A percentile compares a stretch with the other conserved stretches of the same genome.
Evolutionary conservation across 2,113 vertebrate species (phyloP).

Genomic region (Piaya cayana): DNA sequence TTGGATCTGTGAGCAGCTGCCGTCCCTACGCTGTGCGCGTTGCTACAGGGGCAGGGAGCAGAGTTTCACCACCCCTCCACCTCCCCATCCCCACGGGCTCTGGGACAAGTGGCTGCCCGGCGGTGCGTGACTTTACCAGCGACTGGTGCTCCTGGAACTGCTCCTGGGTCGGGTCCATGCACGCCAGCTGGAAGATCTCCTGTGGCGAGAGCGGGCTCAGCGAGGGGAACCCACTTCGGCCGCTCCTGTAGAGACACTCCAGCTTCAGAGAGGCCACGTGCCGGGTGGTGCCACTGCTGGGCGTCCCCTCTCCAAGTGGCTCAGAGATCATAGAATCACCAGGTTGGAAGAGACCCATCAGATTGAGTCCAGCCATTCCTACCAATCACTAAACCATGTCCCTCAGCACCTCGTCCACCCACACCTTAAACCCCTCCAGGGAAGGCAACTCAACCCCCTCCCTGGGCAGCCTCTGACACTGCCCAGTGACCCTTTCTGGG

Average conservation of each 20-base stretch:
- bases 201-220: constrained; percentile 92
- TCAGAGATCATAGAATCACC: too few relatives aligned
- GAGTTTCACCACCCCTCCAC: background rate
- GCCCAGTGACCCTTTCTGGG: too few relatives aligned
- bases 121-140: constrained; percentile 83
- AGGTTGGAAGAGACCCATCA: too few relatives aligned
- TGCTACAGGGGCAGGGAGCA: background rate
- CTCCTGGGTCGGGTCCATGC: constrained; percentile 78
- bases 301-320: background rate
- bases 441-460: too few relatives aligned
- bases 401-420: too few relatives aligned
- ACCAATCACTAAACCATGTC: too few relatives aligned
- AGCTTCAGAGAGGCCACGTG: background rate
- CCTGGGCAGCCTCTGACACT: too few relatives aligned
- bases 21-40: background rate
- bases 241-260: constrained; percentile 79
- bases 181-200: constrained; percentile 90
- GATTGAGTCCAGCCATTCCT: too few relatives aligned
- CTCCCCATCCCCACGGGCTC: background rate
- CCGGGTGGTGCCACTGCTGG: accelerated
- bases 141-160: constrained; percentile 87
- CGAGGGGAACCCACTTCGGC: constrained; percentile 86
- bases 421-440: too few relatives aligned
- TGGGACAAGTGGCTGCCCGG: background rate
- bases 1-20: background rate